Evolutionary conservation across 2,888 invertebrate species (phyloP).

Genomic region (Ditula angustiorana): DNA sequence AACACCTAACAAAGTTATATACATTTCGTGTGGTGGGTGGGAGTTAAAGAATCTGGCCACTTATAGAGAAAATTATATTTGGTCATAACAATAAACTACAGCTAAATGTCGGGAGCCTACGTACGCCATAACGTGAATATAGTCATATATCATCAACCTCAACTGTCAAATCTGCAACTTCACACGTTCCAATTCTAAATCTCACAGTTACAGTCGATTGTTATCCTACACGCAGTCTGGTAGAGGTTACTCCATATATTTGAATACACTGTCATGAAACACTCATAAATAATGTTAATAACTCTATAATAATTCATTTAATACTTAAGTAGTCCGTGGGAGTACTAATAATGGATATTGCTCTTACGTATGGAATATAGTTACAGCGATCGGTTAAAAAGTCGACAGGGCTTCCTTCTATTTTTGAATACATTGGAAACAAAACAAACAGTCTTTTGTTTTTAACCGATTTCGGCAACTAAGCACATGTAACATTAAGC

Average conservation of each 20-base stretch:
- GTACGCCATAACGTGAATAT: slow-evolving; percentile 34
- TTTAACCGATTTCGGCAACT: background rate
- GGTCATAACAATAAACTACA: slow-evolving; percentile 55
- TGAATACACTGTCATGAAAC: slow-evolving; percentile 38
- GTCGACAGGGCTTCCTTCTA: background rate
- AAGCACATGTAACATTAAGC: slow-evolving; percentile 50
- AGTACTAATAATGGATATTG: slow-evolving; percentile 5
- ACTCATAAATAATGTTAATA: slow-evolving; percentile 40
- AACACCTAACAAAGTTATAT: slow-evolving; percentile 70
- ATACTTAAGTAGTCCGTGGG: slow-evolving; percentile 1
- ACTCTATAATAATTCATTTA: slow-evolving; percentile 20
- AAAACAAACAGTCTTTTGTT: background rate
- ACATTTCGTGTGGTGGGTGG: slow-evolving; percentile 78
- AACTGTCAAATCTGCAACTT: slow-evolving; percentile 43
- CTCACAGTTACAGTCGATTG: slow-evolving; percentile 36
- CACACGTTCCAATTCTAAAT: slow-evolving; percentile 20
- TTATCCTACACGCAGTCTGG: slow-evolving; percentile 17
- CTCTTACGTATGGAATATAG: slow-evolving; percentile 13
- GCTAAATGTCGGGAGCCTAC: slow-evolving; percentile 34
- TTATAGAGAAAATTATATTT: slow-evolving; percentile 57
- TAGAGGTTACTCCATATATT: slow-evolving; percentile 33
- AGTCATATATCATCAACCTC: slow-evolving; percentile 18
- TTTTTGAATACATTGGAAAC: background rate
- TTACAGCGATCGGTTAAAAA: background rate
- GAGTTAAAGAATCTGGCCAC: slow-evolving; percentile 75